These are phyloP conservation scores for Poecilia picta DNA, from an alignment of 2,797 vertebrate genomes.

Conservation along the genomic window DNA sequence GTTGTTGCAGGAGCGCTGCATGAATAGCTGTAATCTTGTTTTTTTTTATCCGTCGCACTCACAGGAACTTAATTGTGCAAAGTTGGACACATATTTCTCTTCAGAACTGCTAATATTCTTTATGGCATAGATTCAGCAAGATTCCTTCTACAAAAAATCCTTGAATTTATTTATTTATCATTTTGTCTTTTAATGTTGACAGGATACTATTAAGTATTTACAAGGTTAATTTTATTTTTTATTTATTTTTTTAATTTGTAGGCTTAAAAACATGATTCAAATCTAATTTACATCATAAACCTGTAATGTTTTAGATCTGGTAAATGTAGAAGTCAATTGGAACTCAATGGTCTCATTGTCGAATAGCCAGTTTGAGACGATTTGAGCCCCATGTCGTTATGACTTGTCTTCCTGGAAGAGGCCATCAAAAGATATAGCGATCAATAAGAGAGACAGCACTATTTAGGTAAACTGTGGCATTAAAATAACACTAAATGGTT, in stretches of 20 bases:
- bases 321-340: not conserved
- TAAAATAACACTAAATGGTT: too few relatives aligned
- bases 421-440: too few relatives aligned
- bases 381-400: too few relatives aligned
- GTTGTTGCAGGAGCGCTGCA: not conserved
- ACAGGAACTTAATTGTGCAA: not conserved
- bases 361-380: not conserved
- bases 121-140: too few relatives aligned
- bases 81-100: not conserved
- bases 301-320: not conserved
- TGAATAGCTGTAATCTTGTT: not conserved
- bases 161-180: not conserved
- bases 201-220: not conserved
- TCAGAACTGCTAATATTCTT: not conserved
- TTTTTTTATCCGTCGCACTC: not conserved
- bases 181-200: not conserved
- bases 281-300: not conserved
- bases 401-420: too few relatives aligned
- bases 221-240: too few relatives aligned
- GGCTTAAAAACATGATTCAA: not conserved
- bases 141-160: too few relatives aligned
- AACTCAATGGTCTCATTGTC: not conserved
- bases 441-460: too few relatives aligned
- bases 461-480: too few relatives aligned
- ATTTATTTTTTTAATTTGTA: too few relatives aligned